These are phyloP conservation scores for Corythoichthys intestinalis DNA, from an alignment of 2,113 vertebrate species.

Conservation along the genomic window DNA sequence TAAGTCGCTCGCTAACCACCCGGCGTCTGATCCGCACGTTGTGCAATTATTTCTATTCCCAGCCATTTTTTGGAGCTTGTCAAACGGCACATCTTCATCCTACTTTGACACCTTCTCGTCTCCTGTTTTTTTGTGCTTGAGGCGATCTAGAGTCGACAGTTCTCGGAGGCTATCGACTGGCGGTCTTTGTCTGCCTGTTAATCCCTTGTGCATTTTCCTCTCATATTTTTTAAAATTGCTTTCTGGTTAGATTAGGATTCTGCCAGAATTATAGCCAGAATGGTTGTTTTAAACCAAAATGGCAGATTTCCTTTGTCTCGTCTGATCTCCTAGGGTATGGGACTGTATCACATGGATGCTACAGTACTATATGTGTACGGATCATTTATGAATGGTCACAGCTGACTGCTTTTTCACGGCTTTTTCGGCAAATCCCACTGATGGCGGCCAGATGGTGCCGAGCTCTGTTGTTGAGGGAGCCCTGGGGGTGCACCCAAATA, in stretches of 20 bases:
- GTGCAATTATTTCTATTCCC: conserved; percentile 8
- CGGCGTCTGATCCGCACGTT: neutral
- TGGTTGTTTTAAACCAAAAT: neutral
- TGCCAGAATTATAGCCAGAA: neutral
- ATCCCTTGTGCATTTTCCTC: conserved; percentile 48
- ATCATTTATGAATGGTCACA: conserved; percentile 23
- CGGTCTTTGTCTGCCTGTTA: conserved; percentile 34
- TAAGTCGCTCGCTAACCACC: neutral
- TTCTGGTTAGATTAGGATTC: neutral
- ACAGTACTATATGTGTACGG: neutral
- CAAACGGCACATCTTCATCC: conserved; percentile 20
- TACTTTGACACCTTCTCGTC: conserved; percentile 28
- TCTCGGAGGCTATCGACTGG: conserved; percentile 27
- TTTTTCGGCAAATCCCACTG: conserved; percentile 46
- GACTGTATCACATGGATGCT: neutral
- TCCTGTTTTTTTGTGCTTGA: conserved; percentile 25
- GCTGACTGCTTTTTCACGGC: conserved; percentile 26
- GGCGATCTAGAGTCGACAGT: conserved; percentile 25
- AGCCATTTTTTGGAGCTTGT: conserved; percentile 4
- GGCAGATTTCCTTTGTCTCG: neutral
- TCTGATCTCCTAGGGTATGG: neutral
- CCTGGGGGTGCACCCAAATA: conserved; percentile 48
- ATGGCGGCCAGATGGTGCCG: conserved; percentile 68
- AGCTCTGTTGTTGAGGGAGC: conserved; percentile 55
- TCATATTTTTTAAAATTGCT: conserved; percentile 49